phyloP scores from a whole-genome alignment of 2,113 vertebrate species.

The Solenodon paradoxus region DNA sequence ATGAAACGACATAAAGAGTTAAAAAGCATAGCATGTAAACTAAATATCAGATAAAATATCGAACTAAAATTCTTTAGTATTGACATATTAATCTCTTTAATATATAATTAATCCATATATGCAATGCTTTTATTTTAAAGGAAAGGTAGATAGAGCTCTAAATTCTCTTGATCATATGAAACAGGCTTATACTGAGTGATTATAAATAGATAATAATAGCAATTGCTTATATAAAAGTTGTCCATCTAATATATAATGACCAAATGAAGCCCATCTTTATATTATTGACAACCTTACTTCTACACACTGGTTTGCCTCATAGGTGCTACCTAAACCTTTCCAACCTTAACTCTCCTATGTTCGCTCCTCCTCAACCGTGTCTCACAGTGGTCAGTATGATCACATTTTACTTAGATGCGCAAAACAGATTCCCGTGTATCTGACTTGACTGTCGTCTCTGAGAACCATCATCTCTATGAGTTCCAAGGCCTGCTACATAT shows the following conservation, averaged over 20 bases:
- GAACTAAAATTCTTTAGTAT: not conserved
- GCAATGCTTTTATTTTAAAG: not conserved
- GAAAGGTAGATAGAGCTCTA: not conserved
- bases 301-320: not conserved
- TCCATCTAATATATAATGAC: not conserved
- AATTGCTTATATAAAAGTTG: not conserved
- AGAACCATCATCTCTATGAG: not conserved
- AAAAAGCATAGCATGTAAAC: not conserved
- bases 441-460: not conserved
- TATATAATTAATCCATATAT: not conserved
- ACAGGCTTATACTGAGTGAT: not conserved
- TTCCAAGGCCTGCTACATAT: not conserved
- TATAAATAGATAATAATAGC: not conserved
- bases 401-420: not conserved
- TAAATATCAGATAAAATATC: conserved; percentile 4
- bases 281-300: not conserved
- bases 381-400: not conserved
- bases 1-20: not conserved
- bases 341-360: not conserved
- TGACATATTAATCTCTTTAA: not conserved
- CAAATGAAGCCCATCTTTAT: not conserved
- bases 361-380: not conserved
- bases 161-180: not conserved
- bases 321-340: not conserved
- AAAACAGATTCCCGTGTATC: not conserved